Conservation (phyloP, 2,888 invertebrate species). For the Allophyes oxyacanthae region DNA sequence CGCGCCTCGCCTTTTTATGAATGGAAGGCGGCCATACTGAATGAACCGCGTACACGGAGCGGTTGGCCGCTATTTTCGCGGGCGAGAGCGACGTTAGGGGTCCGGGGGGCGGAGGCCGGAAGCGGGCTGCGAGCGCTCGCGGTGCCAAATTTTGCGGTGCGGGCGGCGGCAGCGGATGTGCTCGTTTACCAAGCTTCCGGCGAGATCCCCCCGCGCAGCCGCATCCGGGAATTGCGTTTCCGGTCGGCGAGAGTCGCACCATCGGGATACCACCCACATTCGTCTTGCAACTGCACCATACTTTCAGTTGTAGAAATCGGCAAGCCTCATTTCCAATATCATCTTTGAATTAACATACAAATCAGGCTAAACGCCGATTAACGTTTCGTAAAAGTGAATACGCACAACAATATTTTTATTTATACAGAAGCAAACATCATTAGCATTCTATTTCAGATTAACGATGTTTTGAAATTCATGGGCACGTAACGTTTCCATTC, state of each 20-base stretch:
- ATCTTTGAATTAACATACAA: conserved; percentile 17
- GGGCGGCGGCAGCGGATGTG: conserved; percentile 88
- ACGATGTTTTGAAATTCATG: conserved; percentile 62
- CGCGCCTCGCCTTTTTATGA: conserved; percentile 91
- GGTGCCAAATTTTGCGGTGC: conserved; percentile 89
- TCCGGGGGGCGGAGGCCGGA: conserved; percentile 86
- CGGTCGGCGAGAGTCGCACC: conserved; percentile 85
- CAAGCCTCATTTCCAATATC: conserved; percentile 21
- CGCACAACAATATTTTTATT: conserved; percentile 47
- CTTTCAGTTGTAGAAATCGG: conserved; percentile 43
- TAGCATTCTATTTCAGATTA: conserved; percentile 61
- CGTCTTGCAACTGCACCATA: conserved; percentile 73
- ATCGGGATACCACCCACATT: conserved; percentile 85
- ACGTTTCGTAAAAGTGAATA: conserved; percentile 20
- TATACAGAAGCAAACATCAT: conserved; percentile 54
- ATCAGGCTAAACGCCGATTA: conserved; percentile 15
- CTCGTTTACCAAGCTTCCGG: conserved; percentile 89
- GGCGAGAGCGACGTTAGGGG: conserved; percentile 82
- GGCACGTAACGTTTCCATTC: conserved; percentile 66
- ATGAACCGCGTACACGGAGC: conserved; percentile 91
- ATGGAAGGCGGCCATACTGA: conserved; percentile 93
- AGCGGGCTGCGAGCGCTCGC: conserved; percentile 86
- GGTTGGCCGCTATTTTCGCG: conserved; percentile 89
- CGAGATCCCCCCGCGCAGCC: conserved; percentile 87
- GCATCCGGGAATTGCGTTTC: conserved; percentile 89